Evolutionary conservation across 2,113 vertebrate genomes (phyloP).

Genomic region (Deroptyus accipitrinus): DNA sequence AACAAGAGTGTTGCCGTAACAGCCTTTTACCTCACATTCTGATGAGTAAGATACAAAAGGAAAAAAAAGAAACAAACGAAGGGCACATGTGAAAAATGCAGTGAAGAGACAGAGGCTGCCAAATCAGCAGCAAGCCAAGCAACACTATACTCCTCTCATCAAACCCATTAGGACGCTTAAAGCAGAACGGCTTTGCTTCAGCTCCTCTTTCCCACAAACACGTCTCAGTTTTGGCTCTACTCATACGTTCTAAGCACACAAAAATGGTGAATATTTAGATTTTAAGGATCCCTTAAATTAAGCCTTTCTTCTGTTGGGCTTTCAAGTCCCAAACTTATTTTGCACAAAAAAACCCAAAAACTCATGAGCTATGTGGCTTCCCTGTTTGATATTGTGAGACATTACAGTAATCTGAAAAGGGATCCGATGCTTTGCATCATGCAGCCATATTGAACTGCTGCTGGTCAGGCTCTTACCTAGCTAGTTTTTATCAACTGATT

Average conservation of each 20-base stretch:
- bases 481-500: not conserved
- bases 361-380: not conserved
- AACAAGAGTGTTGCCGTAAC: conserved; percentile 70
- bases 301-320: not conserved
- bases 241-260: conserved; percentile 1
- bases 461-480: not conserved
- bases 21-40: conserved; percentile 75
- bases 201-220: not conserved
- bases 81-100: conserved; percentile 70
- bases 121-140: conserved; percentile 72
- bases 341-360: not conserved
- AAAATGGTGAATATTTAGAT: conserved; percentile 14
- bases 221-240: not conserved
- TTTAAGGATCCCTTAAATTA: conserved; percentile 13
- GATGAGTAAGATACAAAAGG: conserved; percentile 69
- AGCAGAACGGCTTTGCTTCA: conserved; percentile 9
- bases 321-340: not conserved
- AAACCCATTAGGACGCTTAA: conserved; percentile 19
- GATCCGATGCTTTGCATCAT: fast-evolving
- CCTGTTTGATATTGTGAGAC: not conserved
- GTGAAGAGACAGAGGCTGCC: conserved; percentile 66
- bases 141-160: not conserved
- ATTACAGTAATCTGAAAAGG: not conserved
- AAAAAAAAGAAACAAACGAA: conserved; percentile 68
- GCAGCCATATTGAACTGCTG: not conserved